Base-by-base conservation (phyloP, 2,888 invertebrate genomes). In the Leucophora obtusa region DNA sequence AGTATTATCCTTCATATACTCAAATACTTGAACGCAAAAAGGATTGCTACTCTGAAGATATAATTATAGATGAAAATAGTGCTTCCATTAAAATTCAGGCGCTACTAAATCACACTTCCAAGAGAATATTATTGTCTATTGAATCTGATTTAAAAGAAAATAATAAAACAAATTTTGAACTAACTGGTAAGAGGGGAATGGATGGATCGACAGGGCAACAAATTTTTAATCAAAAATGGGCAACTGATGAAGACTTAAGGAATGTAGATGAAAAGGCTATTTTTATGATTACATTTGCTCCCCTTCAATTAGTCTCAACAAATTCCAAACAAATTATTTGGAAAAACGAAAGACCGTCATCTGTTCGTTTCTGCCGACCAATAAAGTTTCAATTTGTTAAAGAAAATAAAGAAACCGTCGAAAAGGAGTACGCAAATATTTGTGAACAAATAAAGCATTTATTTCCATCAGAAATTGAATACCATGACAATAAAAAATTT, bases 171-270 rank as follows among this genome's bases (percentile, higher is more conserved):
- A n/a, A n/a, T 17, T 53, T 53, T 53, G 18, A 53, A 17, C 18
- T 53, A 17, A 17, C 17, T 53, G 53, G 53, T 15, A 53, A 53
- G 17, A 15, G 53, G 53, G 53, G 18, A n/a, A n/a, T 53, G 53
- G 18, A 53, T 18, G 17, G 53, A 17, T 53, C 53, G 17, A 17
- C 53, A 17, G 53, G 53, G n/a, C 53, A 53, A 53, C 9, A 53
- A 53, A 53, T 53, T 53, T 53, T 53, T 18, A 53, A 53, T 18
- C 53, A n/a, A n/a, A n/a, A n/a, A n/a, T n/a, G n/a, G n/a, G n/a
- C n/a, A 53, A 53, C n/a, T 53, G n/a, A 18, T n/a, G 53, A 53
- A 53, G 17, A 53, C 7, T 17, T 18, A 17, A n/a, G 6, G 18
- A 53, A 53, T 53, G 15, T 53, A 18, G 53, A 53, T 53, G 53